Evolutionary conservation across 2,888 invertebrate species (phyloP).

Genomic region (Lumbricus terrestris): DNA sequence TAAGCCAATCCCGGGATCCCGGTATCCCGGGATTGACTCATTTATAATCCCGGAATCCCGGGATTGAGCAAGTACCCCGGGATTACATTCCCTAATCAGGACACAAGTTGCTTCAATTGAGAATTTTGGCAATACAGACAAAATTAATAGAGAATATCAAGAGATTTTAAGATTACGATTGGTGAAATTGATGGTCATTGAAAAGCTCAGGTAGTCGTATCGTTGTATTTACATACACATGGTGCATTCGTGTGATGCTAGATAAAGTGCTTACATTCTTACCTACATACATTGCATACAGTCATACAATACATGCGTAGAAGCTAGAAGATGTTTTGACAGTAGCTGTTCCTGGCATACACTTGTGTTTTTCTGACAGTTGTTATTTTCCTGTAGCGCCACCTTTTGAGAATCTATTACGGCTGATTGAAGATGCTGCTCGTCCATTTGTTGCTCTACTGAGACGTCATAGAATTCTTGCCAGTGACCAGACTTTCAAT

Average conservation of each 20-base stretch:
- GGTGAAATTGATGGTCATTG: not conserved
- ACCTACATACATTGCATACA: no score
- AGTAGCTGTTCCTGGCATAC: not conserved
- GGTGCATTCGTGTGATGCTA: not conserved
- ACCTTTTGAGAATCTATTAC: not conserved
- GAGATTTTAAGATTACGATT: not conserved
- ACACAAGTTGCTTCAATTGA: no score
- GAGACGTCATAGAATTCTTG: not conserved
- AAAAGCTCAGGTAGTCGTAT: not conserved
- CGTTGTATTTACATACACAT: not conserved
- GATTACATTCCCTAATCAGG: no score
- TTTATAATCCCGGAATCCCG: no score
- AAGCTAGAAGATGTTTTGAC: not conserved
- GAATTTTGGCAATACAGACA: not conserved
- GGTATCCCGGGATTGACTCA: no score
- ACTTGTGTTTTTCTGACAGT: not conserved
- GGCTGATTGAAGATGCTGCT: not conserved
- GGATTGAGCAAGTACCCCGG: no score
- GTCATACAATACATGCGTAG: no score
- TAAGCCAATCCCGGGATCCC: no score
- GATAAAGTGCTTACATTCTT: no score
- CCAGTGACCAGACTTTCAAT: not conserved
- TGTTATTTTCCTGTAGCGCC: not conserved
- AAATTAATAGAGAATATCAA: no score
- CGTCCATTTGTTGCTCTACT: not conserved